Base-by-base conservation (phyloP, 2,113 vertebrate genomes). In the Phrynosoma platyrhinos region DNA sequence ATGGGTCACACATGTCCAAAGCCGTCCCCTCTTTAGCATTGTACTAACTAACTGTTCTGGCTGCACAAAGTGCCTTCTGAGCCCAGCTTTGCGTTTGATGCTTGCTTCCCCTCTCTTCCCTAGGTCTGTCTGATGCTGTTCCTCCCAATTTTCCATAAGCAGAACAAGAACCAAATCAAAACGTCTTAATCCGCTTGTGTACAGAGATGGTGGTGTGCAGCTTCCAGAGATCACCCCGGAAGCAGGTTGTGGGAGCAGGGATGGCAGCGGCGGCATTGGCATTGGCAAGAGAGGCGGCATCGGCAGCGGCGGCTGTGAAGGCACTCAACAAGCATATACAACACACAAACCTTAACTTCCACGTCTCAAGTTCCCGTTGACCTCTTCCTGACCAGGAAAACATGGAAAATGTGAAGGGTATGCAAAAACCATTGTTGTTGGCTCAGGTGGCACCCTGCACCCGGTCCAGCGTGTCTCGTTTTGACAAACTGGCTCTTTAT, bases 61-160 rank as follows among this genome's bases (percentile, higher is more conserved):
- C 75, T 0, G 0, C 75, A 64, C 79, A 16, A 18, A 62, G 58
- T 18, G 58, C 72, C 40, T 58, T 58, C 75, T 83, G 74, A 16
- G 0, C 7, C 76, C 23, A 5, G 40, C 84, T 86, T 77, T 79
- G 30, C 64, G 0, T 69, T 0, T 53, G 23, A 84, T 0, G 1
- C 89, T 96, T 91, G 95, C 88, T 94, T 95, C 95, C 95, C 96
- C 94, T 95, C 96, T 86, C 0, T 95, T 18, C 94, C 96, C 91
- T 95, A 93, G 94, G 88, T 95, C 95, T 96, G 94, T 96, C 94
- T 25, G 94, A 94, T 94, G 97, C 96, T 92, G 96, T 94, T 95
- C 92, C 94, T 97, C 95, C 94, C 94, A 95, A 92, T 96, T 97
- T 97, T 95, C 96, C 94, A 95, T 97, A 96, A 97, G 96, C 97